Evolutionary conservation across 2,797 vertebrate genomes (phyloP).

Genomic region (Remorina albescens): DNA sequence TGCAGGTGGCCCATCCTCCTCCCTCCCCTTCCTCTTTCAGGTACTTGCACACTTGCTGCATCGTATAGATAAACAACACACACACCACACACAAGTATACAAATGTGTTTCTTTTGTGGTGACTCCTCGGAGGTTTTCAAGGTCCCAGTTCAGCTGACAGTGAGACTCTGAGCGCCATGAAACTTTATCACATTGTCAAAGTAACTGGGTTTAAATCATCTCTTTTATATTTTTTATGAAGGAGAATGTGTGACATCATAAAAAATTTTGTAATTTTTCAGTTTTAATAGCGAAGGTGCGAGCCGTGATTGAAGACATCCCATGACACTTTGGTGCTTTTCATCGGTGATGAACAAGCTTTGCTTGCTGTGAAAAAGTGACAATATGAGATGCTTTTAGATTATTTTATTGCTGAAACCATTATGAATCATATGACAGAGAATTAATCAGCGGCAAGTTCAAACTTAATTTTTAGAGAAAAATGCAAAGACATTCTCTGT

Average conservation of each 20-base stretch:
- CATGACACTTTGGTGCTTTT: not conserved
- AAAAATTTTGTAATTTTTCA: not conserved
- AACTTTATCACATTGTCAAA: conserved; percentile 27
- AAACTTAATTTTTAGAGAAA: not conserved
- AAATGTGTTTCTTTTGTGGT: not conserved
- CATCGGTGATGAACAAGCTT: not conserved
- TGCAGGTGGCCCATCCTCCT: conserved; percentile 23
- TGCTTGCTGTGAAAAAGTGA: not conserved
- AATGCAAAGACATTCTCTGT: not conserved
- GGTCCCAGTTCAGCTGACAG: conserved; percentile 19
- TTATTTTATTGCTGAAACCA: not conserved
- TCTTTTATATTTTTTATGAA: not conserved
- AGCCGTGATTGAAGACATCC: conserved; percentile 8
- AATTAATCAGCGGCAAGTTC: not conserved
- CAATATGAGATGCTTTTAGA: not conserved
- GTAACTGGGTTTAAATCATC: conserved; percentile 16
- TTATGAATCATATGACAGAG: not conserved
- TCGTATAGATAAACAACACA: not conserved
- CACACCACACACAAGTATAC: conserved; percentile 16
- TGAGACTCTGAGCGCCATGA: not conserved
- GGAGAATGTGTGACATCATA: not conserved
- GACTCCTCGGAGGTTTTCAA: not conserved
- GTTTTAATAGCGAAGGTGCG: not conserved
- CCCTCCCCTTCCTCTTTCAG: not conserved
- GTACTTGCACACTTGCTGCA: conserved; percentile 12